Percentiles rank a stretch among this genome's conserved stretches.
These are phyloP conservation scores for Apotomis betuletana DNA, from an alignment of 2,888 invertebrate genomes.

Conservation along the genomic window DNA sequence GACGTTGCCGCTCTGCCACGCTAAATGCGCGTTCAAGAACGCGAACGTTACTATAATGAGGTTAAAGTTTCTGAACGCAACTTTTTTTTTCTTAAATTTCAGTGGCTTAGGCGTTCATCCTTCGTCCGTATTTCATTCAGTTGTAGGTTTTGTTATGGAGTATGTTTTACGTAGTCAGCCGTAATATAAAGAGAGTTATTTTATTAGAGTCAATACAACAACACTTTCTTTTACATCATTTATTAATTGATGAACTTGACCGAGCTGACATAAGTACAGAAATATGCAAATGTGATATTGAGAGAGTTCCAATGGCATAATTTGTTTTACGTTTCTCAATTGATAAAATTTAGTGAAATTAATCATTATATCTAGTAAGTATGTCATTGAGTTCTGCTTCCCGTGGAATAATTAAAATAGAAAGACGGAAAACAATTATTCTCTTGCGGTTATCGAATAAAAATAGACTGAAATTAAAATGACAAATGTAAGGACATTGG, in stretches of 20 bases:
- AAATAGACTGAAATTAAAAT: no score
- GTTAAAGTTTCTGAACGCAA: constrained; percentile 79
- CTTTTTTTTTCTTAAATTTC: constrained; percentile 68
- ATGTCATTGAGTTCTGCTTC: no score
- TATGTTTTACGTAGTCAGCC: neutral
- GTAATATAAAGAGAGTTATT: neutral
- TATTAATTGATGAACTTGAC: constrained; percentile 22
- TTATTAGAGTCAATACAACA: constrained; percentile 5
- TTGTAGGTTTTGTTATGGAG: neutral
- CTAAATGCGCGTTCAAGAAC: constrained; percentile 54
- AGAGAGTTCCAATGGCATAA: constrained; percentile 16
- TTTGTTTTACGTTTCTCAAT: neutral
- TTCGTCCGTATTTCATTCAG: constrained; percentile 22
- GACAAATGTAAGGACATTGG: no score
- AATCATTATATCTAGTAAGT: neutral
- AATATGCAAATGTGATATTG: constrained; percentile 17
- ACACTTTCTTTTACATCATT: constrained; percentile 18
- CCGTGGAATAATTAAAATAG: no score
- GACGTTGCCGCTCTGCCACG: constrained; percentile 75
- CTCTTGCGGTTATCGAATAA: no score
- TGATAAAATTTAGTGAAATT: neutral
- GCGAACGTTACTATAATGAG: constrained; percentile 74
- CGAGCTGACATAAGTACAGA: constrained; percentile 16
- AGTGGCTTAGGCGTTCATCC: constrained; percentile 44
- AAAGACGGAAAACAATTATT: no score